phyloP scores from a whole-genome alignment of 2,797 vertebrate species.

The Gallinago nigripennis region DNA sequence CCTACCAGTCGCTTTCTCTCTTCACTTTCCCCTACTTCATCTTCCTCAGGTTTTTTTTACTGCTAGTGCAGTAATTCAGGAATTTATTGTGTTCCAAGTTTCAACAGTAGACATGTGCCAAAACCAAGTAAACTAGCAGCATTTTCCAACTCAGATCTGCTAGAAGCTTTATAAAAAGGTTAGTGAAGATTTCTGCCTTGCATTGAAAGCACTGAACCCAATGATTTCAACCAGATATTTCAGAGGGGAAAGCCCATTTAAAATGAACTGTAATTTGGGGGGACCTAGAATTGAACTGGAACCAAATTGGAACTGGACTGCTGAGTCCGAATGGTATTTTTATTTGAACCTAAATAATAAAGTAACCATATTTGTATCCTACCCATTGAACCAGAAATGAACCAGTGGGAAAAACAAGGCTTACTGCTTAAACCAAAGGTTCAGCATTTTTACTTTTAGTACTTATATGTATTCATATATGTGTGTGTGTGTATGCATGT shows the following conservation, averaged over 20 bases:
- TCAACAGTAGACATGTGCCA: background rate
- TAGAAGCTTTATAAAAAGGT: constrained; percentile 12
- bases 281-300: background rate
- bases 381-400: background rate
- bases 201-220: background rate
- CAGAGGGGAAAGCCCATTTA: background rate
- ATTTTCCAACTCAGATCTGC: background rate
- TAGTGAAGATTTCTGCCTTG: background rate
- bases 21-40: background rate
- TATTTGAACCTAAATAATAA: background rate
- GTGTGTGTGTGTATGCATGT: accelerated
- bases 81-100: background rate
- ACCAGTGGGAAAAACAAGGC: background rate
- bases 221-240: background rate
- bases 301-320: background rate
- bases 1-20: background rate
- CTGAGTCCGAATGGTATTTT: background rate
- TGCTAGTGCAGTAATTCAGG: background rate
- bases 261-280: background rate
- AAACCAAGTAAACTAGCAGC: background rate
- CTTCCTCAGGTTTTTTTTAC: background rate
- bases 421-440: background rate
- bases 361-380: background rate
- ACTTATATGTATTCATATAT: accelerated
- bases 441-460: background rate